Evolutionary conservation across 2,113 vertebrate species (phyloP).

Genomic region (Catharus bicknelli): DNA sequence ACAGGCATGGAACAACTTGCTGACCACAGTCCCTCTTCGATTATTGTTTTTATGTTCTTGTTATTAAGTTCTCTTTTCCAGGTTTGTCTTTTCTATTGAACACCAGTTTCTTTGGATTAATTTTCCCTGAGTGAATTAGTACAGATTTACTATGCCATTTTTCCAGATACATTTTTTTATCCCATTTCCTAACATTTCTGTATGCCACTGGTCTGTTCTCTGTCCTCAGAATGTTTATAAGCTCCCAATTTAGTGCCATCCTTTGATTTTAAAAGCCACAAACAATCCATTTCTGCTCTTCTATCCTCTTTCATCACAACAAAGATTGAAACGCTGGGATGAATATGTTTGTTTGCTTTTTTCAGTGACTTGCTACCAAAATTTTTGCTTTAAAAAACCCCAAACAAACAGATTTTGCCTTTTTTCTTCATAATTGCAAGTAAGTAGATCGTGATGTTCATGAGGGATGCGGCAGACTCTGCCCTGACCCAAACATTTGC

Average conservation of each 20-base stretch:
- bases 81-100: constrained; percentile 1
- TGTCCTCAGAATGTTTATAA: not conserved
- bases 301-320: not conserved
- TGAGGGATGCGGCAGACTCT: not conserved
- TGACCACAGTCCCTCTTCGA: constrained; percentile 16
- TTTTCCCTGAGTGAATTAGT: constrained; percentile 32
- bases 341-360: not conserved
- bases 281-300: not conserved
- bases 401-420: not conserved
- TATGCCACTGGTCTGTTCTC: not conserved
- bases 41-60: not conserved
- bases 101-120: not conserved
- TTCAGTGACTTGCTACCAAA: not conserved
- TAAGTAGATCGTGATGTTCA: accelerated
- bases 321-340: not conserved
- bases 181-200: constrained; percentile 5
- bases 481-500: not conserved
- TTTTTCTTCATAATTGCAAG: not conserved
- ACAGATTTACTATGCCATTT: not conserved
- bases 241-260: not conserved
- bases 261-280: constrained; percentile 32
- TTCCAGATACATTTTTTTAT: constrained; percentile 12
- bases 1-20: constrained; percentile 29
- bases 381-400: not conserved
- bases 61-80: constrained; percentile 4